Conservation (phyloP, 2,113 vertebrate species). For the Vanacampus margaritifer region DNA sequence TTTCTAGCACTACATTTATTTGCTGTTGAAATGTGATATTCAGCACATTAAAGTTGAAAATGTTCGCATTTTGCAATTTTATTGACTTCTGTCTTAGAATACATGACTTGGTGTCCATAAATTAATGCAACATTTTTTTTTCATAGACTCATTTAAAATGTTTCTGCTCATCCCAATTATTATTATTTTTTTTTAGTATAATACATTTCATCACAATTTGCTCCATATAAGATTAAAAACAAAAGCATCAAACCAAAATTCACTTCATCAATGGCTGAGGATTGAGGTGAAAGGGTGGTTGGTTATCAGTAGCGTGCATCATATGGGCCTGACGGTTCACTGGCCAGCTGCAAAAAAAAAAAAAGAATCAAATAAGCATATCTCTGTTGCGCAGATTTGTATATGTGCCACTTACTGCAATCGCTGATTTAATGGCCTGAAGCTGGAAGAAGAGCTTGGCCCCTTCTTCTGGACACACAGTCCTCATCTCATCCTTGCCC, state of each 20-base stretch:
- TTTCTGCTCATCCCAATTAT: background rate
- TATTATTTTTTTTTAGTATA: background rate
- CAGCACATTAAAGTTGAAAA: slow-evolving; percentile 14
- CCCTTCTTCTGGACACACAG: slow-evolving; percentile 82
- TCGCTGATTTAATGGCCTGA: slow-evolving; percentile 63
- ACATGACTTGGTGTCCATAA: background rate
- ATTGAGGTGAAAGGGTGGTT: background rate
- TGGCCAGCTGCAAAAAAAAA: slow-evolving; percentile 62
- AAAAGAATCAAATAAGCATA: background rate
- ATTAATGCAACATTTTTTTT: background rate
- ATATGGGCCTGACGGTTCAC: slow-evolving; percentile 54
- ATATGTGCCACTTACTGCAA: slow-evolving; percentile 68
- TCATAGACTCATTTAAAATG: background rate
- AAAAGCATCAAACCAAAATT: background rate
- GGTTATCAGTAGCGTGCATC: slow-evolving; percentile 43
- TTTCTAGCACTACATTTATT: slow-evolving; percentile 16
- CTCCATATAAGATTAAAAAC: background rate
- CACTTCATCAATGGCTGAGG: slow-evolving; percentile 1
- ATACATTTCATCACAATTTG: no score
- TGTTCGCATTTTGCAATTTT: background rate
- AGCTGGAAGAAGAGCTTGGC: slow-evolving; percentile 77
- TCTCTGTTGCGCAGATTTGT: background rate
- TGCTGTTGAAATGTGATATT: background rate
- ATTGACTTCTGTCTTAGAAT: background rate
- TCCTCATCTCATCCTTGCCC: slow-evolving; percentile 72